Percentiles rank a stretch among this genome's conserved stretches.
Evolutionary conservation across 2,888 invertebrate genomes (phyloP).

Genomic region (Petrophora chlorosata): DNA sequence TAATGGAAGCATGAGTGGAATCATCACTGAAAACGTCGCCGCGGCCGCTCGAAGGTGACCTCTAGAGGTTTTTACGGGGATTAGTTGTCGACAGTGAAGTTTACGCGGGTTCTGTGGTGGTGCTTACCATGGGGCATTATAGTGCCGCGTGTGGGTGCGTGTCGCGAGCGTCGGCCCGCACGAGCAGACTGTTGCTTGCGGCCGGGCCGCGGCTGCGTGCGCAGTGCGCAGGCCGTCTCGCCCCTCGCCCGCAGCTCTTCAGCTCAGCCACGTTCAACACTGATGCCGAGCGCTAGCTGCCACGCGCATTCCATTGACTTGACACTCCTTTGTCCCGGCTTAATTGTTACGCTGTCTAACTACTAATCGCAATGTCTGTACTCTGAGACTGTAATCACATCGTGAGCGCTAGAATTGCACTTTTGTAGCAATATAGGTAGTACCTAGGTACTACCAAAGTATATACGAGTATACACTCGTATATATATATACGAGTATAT

Average conservation of each 20-base stretch:
- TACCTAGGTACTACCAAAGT: background rate
- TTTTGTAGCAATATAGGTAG: background rate
- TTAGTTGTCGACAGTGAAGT: constrained; percentile 32
- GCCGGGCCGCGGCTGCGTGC: constrained; percentile 71
- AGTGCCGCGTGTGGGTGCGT: constrained; percentile 58
- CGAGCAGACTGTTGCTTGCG: constrained; percentile 80
- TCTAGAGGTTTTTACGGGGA: background rate
- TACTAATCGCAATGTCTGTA: constrained; percentile 43
- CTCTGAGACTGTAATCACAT: constrained; percentile 15
- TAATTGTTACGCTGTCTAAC: constrained; percentile 60
- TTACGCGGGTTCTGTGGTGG: constrained; percentile 46
- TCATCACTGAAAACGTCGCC: constrained; percentile 66
- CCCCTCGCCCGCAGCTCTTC: constrained; percentile 39
- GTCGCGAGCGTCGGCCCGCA: constrained; percentile 70
- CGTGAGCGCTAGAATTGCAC: constrained; percentile 21
- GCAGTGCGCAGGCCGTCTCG: constrained; percentile 51
- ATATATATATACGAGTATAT: no score
- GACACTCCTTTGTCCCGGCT: constrained; percentile 63
- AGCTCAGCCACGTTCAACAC: constrained; percentile 19
- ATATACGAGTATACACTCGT: no score
- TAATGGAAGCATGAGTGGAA: constrained; percentile 58
- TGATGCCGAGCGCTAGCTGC: constrained; percentile 48
- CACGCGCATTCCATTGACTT: constrained; percentile 52
- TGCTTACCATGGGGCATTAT: constrained; percentile 78
- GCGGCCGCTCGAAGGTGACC: constrained; percentile 4